phyloP scores from a whole-genome alignment of 1,140 invertebrate genomes.

The Achatina immaculata region DNA sequence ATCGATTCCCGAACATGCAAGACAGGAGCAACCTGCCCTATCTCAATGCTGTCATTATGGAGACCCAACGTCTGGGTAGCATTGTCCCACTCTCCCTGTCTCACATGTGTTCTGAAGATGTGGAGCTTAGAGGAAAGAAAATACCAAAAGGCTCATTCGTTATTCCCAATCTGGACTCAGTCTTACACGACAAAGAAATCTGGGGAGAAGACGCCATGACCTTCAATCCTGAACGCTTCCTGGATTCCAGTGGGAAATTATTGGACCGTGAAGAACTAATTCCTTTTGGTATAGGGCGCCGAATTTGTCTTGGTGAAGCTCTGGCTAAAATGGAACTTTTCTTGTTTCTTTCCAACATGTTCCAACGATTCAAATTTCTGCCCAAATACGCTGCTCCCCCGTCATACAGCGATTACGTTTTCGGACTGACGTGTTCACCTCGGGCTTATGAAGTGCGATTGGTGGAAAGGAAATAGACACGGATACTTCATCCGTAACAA shows the following conservation, averaged over 20 bases:
- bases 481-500: no score
- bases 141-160: not conserved
- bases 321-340: no score
- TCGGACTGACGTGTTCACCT: no score
- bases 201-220: not conserved
- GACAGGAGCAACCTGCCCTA: conserved; percentile 37
- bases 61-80: conserved; percentile 35
- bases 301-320: no score
- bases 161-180: not conserved
- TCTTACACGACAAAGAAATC: no score
- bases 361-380: conserved; percentile 71
- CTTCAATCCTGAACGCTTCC: not conserved
- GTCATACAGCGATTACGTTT: no score
- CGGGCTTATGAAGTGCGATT: no score
- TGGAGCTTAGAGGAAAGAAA: not conserved
- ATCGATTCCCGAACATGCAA: conserved; percentile 15
- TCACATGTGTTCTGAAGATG: not conserved
- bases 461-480: no score
- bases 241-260: not conserved
- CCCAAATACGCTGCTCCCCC: not conserved
- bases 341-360: no score
- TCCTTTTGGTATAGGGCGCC: no score
- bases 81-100: conserved; percentile 1
- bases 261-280: not conserved
- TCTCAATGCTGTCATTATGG: no score